A percentile compares a stretch with the other conserved stretches of the same genome.
Evolutionary conservation across 1,140 invertebrate species (phyloP).

Genomic region (Tetramorium parvispinum): DNA sequence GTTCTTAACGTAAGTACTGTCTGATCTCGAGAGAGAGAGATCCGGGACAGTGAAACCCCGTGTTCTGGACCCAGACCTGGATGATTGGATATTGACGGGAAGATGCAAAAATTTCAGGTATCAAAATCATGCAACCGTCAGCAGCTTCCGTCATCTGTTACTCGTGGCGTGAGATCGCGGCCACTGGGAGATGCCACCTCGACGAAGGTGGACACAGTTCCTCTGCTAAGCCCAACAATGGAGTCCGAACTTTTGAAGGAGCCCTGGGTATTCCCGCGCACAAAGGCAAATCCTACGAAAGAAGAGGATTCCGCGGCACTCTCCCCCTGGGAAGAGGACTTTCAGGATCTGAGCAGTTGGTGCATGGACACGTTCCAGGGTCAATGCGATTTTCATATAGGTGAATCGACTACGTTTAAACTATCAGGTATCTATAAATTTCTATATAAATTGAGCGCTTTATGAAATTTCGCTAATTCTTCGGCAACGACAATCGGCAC

Average conservation of each 20-base stretch:
- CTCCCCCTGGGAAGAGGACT: conserved; percentile 82
- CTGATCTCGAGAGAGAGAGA: neutral
- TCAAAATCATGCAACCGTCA: conserved; percentile 80
- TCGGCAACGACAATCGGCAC: neutral
- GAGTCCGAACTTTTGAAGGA: conserved; percentile 75
- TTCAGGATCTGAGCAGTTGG: conserved; percentile 83
- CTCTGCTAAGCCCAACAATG: conserved; percentile 75
- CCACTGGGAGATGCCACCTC: conserved; percentile 67
- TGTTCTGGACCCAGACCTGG: too few relatives aligned
- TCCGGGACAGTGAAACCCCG: neutral
- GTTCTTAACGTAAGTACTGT: conserved; percentile 79
- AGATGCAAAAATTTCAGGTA: conserved; percentile 72
- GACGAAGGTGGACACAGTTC: conserved; percentile 71
- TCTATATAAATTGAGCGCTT: neutral
- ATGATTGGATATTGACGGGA: neutral
- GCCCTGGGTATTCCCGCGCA: conserved; percentile 65
- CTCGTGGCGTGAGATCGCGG: conserved; percentile 84
- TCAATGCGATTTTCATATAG: conserved; percentile 83
- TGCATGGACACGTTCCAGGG: conserved; percentile 79
- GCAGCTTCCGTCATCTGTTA: conserved; percentile 78
- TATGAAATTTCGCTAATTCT: neutral
- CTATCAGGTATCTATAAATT: conserved; percentile 75
- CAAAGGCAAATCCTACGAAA: conserved; percentile 36
- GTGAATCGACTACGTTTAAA: conserved; percentile 81
- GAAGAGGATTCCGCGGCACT: conserved; percentile 64